Conservation (phyloP, 2,113 vertebrate genomes). For the Dicentrarchus labrax region DNA sequence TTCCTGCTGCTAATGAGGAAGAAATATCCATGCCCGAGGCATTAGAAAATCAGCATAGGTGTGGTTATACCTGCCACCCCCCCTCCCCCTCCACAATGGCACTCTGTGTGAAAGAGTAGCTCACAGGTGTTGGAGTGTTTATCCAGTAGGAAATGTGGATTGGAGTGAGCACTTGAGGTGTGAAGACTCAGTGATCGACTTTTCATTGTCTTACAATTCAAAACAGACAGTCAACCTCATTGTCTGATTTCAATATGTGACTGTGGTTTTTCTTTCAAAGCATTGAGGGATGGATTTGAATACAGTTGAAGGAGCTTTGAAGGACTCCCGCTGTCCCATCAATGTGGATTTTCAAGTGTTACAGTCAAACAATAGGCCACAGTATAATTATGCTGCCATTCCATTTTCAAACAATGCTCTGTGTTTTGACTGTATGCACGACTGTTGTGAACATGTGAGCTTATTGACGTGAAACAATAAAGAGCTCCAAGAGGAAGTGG, state of each 20-base stretch:
- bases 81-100: slow-evolving; percentile 65
- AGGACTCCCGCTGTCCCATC: not conserved
- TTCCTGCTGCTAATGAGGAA: slow-evolving; percentile 58
- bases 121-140: slow-evolving; percentile 65
- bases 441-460: slow-evolving; percentile 4
- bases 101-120: slow-evolving; percentile 56
- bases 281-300: slow-evolving; percentile 46
- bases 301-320: slow-evolving; percentile 32
- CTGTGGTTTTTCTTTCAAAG: not conserved
- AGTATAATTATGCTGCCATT: slow-evolving; percentile 11
- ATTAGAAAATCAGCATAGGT: slow-evolving; percentile 86
- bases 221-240: slow-evolving; percentile 27
- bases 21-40: slow-evolving; percentile 86
- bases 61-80: slow-evolving; percentile 81
- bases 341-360: slow-evolving; percentile 38
- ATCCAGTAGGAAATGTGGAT: slow-evolving; percentile 54
- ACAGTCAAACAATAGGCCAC: slow-evolving; percentile 31
- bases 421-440: slow-evolving; percentile 45
- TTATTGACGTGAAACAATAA: not conserved
- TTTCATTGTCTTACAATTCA: slow-evolving; percentile 4
- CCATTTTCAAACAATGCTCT: slow-evolving; percentile 29
- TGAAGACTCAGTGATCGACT: not conserved
- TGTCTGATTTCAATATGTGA: slow-evolving; percentile 17
- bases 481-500: not conserved
- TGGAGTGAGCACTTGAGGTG: slow-evolving; percentile 14